Conservation (phyloP, 1,140 invertebrate species). For the Proales similis region DNA sequence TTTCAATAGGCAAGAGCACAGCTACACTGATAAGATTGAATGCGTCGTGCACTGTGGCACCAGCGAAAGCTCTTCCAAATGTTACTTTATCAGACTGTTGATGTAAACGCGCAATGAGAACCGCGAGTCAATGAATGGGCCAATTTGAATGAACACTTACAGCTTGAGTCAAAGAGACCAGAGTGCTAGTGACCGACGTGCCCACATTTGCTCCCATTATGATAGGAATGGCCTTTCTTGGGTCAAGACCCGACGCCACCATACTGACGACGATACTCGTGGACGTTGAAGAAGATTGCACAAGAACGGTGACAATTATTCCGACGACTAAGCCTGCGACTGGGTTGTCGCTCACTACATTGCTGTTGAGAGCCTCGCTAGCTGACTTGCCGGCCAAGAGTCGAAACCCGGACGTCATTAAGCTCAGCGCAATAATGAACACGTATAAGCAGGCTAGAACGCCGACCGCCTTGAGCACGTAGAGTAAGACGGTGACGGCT, state of each 20-base stretch:
- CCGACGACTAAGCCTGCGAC: conserved; percentile 59
- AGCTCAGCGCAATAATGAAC: conserved; percentile 19
- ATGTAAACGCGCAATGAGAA: background rate
- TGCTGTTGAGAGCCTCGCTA: conserved; percentile 43
- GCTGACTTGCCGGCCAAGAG: background rate
- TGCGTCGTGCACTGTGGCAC: conserved; percentile 59
- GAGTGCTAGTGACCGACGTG: background rate
- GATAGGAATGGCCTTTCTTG: background rate
- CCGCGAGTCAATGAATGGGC: background rate
- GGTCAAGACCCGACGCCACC: conserved; percentile 51
- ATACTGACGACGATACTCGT: conserved; percentile 61
- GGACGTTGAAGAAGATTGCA: conserved; percentile 61
- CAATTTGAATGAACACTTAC: background rate
- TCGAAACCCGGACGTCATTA: conserved; percentile 25
- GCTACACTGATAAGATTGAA: conserved; percentile 58
- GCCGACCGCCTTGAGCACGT: conserved; percentile 13
- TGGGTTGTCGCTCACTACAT: conserved; percentile 56
- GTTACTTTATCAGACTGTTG: conserved; percentile 42
- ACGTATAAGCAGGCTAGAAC: conserved; percentile 7
- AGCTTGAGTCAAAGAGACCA: conserved; percentile 8
- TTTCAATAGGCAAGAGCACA: conserved; percentile 55
- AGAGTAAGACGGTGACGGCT: no score
- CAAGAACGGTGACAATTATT: conserved; percentile 59
- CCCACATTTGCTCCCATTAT: conserved; percentile 30
- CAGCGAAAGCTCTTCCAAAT: conserved; percentile 58